Evolutionary conservation across 2,888 invertebrate species (phyloP).

Genomic region (Heliconius erato): DNA sequence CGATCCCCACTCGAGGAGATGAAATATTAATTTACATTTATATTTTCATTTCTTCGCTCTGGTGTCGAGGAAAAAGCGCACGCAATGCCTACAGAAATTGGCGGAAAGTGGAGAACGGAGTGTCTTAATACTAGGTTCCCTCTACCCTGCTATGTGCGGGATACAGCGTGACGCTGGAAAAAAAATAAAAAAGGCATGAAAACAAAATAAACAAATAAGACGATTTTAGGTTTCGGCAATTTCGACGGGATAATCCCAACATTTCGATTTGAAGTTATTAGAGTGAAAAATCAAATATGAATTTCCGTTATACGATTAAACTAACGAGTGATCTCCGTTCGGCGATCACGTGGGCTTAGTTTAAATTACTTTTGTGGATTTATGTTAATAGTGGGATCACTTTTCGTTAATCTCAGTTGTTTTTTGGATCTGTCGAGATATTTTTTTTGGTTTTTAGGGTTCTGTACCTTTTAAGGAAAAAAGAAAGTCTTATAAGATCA

Average conservation of each 20-base stretch:
- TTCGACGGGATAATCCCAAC: slow-evolving; percentile 58
- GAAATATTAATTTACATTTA: no score
- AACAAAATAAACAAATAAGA: not conserved
- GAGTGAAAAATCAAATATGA: slow-evolving; percentile 23
- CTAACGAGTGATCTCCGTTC: slow-evolving; percentile 21
- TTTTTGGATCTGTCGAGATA: not conserved
- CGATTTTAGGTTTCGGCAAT: not conserved
- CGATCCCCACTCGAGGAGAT: no score
- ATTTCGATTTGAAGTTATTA: slow-evolving; percentile 51
- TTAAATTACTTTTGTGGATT: slow-evolving; percentile 7
- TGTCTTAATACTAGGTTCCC: no score
- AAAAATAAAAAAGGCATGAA: not conserved
- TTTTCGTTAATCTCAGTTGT: not conserved
- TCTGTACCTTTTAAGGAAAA: no score
- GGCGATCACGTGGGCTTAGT: not conserved
- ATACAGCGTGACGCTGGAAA: no score
- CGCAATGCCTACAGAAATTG: no score
- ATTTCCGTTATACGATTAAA: slow-evolving; percentile 21
- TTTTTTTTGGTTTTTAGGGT: no score
- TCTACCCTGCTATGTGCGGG: no score
- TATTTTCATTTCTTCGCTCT: no score
- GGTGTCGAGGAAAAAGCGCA: no score
- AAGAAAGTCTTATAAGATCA: no score
- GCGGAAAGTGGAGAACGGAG: no score
- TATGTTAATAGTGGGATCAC: slow-evolving; percentile 1